Evolutionary conservation across 1,140 invertebrate species (phyloP).

Genomic region (Drosophila kepulauana): DNA sequence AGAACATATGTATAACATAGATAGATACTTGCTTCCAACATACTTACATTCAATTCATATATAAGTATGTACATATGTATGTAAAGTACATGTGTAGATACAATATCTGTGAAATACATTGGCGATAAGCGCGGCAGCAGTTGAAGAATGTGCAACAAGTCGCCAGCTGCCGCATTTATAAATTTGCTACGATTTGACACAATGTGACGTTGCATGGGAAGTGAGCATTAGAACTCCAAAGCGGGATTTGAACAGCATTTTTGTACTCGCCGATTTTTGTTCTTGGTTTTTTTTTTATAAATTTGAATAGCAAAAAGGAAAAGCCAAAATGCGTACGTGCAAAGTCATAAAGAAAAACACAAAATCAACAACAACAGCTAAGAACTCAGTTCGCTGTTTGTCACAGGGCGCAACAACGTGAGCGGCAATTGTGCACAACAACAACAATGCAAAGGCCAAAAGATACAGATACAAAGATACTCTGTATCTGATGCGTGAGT

Average conservation of each 20-base stretch:
- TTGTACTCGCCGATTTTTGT: slow-evolving; percentile 2
- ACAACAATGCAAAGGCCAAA: slow-evolving; percentile 14
- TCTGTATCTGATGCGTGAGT: not conserved
- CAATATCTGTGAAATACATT: slow-evolving; percentile 45
- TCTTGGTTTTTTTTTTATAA: slow-evolving; percentile 13
- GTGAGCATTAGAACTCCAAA: slow-evolving; percentile 43
- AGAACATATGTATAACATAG: slow-evolving; percentile 27
- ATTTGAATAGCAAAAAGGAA: slow-evolving; percentile 37
- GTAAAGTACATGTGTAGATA: slow-evolving; percentile 18
- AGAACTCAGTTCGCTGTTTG: not conserved
- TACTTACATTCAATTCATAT: too few relatives aligned
- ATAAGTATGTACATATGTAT: too few relatives aligned
- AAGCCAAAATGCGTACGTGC: slow-evolving; percentile 56
- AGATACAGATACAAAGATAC: slow-evolving; percentile 33
- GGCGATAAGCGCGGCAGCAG: slow-evolving; percentile 24
- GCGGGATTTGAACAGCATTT: slow-evolving; percentile 30
- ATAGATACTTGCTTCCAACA: not conserved
- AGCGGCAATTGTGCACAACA: slow-evolving; percentile 3
- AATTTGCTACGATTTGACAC: slow-evolving; percentile 29
- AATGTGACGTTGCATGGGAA: slow-evolving; percentile 49
- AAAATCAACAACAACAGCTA: slow-evolving; percentile 35
- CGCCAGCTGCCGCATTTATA: slow-evolving; percentile 23
- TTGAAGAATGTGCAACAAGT: slow-evolving; percentile 23
- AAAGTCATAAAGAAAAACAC: slow-evolving; percentile 62
- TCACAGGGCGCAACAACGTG: slow-evolving; percentile 34